Percentiles rank a stretch among this genome's conserved stretches.
phyloP scores from a whole-genome alignment of 2,888 invertebrate genomes.

The Aphrophora alni region DNA sequence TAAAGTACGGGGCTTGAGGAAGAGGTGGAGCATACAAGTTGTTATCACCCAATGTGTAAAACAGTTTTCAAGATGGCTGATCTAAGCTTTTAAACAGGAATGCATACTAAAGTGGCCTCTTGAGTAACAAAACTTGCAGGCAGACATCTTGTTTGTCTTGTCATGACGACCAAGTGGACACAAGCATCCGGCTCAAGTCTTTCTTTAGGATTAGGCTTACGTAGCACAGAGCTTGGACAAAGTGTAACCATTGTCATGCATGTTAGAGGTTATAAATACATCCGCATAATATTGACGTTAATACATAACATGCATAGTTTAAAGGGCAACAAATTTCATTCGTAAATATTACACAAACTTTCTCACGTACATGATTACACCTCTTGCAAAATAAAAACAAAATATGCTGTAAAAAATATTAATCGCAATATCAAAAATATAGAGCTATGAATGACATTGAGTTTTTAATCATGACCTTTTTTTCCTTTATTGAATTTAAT shows the following conservation, averaged over 20 bases:
- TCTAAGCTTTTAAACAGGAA: constrained; percentile 6
- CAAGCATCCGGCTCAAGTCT: background rate
- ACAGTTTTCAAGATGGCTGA: constrained; percentile 6
- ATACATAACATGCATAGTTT: no score
- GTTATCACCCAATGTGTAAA: background rate
- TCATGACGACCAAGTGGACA: background rate
- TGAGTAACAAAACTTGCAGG: constrained; percentile 9
- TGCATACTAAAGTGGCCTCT: background rate
- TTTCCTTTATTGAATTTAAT: no score
- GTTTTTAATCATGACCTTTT: no score
- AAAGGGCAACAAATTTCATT: no score
- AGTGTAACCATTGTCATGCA: background rate
- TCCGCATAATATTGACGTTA: no score
- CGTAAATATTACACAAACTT: no score
- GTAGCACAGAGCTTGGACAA: background rate
- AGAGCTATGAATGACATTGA: no score
- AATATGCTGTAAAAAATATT: no score
- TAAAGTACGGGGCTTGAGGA: background rate
- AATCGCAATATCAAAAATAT: no score
- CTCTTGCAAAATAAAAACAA: no score
- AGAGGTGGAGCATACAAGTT: background rate
- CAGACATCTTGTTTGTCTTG: constrained; percentile 6
- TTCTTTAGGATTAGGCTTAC: background rate
- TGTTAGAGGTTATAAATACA: background rate
- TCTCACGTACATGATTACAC: no score